phyloP scores from a whole-genome alignment of 2,113 vertebrate species.

The Anoura caudifer region DNA sequence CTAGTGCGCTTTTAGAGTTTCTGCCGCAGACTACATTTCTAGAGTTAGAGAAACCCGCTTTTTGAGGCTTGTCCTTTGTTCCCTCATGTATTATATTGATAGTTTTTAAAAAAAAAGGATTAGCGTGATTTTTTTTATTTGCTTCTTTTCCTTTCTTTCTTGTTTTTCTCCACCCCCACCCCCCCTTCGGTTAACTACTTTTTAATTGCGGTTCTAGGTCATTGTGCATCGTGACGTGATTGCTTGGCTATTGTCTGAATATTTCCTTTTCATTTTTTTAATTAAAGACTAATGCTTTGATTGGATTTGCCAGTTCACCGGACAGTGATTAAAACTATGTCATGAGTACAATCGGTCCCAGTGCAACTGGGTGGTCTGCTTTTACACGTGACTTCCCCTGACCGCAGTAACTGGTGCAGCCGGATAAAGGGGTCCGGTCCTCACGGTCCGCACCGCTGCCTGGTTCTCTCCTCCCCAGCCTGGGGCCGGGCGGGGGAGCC shows the following conservation, averaged over 20 bases:
- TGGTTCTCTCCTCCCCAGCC: constrained; percentile 56
- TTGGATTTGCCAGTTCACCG: constrained; percentile 98
- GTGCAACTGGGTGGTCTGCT: constrained; percentile 98
- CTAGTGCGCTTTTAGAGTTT: constrained; percentile 90
- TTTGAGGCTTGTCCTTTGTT: constrained; percentile 92
- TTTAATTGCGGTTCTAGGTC: constrained; percentile 90
- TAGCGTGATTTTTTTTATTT: constrained; percentile 80
- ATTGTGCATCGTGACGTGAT: constrained; percentile 98
- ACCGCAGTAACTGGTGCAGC: constrained; percentile 98
- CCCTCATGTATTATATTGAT: constrained; percentile 95
- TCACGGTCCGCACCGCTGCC: constrained; percentile 79
- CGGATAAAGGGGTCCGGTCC: constrained; percentile 92
- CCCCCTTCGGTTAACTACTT: constrained; percentile 80
- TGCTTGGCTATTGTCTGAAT: constrained; percentile 96
- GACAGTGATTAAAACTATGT: constrained; percentile 96
- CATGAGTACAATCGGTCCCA: constrained; percentile 97
- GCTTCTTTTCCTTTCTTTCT: constrained; percentile 56
- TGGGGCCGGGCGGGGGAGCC: background rate
- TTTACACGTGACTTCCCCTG: constrained; percentile 99
- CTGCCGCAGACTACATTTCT: constrained; percentile 89
- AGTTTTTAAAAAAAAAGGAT: constrained; percentile 85
- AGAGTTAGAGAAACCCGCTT: constrained; percentile 93
- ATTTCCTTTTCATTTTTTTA: constrained; percentile 98
- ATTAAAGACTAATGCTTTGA: constrained; percentile 97
- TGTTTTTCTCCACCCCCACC: constrained; percentile 1